A percentile compares a stretch with the other conserved stretches of the same genome.
phyloP scores from a whole-genome alignment of 2,888 invertebrate genomes.

The Graphium colonna region DNA sequence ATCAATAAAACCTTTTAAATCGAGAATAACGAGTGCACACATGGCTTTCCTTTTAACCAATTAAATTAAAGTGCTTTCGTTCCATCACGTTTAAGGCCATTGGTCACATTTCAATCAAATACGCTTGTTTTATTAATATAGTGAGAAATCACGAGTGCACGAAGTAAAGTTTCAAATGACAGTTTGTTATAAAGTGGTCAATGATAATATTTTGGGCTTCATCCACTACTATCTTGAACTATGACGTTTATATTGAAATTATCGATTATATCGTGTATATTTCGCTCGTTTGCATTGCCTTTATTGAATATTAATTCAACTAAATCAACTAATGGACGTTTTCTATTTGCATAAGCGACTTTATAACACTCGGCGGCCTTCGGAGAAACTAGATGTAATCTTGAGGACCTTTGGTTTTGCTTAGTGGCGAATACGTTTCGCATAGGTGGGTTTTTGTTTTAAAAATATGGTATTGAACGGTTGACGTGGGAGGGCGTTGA shows the following conservation, averaged over 20 bases:
- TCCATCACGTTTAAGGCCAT: too few relatives aligned
- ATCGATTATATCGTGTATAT: conserved; percentile 11
- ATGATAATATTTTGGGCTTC: background rate
- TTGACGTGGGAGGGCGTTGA: too few relatives aligned
- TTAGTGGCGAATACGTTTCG: conserved; percentile 17
- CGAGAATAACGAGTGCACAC: too few relatives aligned
- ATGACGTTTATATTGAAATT: conserved; percentile 11
- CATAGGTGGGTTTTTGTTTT: too few relatives aligned
- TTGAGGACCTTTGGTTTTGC: conserved; percentile 16
- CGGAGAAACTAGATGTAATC: conserved; percentile 11
- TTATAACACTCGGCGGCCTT: conserved; percentile 14
- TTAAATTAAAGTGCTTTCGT: too few relatives aligned
- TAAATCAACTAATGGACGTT: conserved; percentile 7
- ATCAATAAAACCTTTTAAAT: too few relatives aligned
- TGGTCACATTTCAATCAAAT: background rate
- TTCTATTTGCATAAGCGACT: conserved; percentile 16
- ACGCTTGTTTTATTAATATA: background rate
- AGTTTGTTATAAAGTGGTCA: background rate
- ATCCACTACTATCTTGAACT: background rate
- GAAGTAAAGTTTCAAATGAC: background rate
- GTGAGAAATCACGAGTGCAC: too few relatives aligned
- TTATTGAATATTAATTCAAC: conserved; percentile 20
- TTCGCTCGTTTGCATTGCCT: conserved; percentile 10
- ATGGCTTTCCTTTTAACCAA: too few relatives aligned
- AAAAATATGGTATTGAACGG: too few relatives aligned